Base-by-base conservation (phyloP, 2,888 invertebrate genomes). In the Pecten maximus region DNA sequence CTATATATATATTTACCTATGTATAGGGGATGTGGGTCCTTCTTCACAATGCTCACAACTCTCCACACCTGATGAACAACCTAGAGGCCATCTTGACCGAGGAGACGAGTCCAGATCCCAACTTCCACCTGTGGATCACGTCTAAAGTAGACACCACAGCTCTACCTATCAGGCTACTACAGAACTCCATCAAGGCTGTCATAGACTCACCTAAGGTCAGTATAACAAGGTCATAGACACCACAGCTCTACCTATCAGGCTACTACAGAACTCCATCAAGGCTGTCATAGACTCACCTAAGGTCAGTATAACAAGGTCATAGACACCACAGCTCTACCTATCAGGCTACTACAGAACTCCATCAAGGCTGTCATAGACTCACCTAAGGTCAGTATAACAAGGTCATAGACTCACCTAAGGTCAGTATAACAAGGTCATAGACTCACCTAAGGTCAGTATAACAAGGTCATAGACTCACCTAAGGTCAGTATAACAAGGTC, bases 111-210 rank as follows among this genome's bases (percentile, higher is more conserved):
- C 91, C 94, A 6, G 96, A 96, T 90, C 91, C 95, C 10, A 94
- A 95, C 90, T 96, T 96, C 94, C 93, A 96, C 16, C 94, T 96
- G 87, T 96, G 96, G 96, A 94, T 96, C 54, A 94, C 96, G 6
- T 93, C 94, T 54, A 94, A 95, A 90, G 93, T 94, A 6, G 89
- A 92, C 8, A 91, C 94, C 12, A 92, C 93, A 12, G 90, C 90
- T 8, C 92, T 95, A 19, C 96, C 96, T 15, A 93, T 94, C 48
- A 92, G 94, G 40, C 93, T 96, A 40, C 92, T 96, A 90, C 96
- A 96, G 94, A 95, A 94, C 90, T 95, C 95, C 74, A 93, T 96
- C 74, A 95, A 95, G 91, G 94, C 95, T n/a, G 93, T 96, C 90
- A 93, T 96, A 28, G 96, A 96, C 92, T 94, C 95, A 54, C 96